Evolutionary conservation across 2,888 invertebrate species (phyloP).

Genomic region (Drosophila silvestris): DNA sequence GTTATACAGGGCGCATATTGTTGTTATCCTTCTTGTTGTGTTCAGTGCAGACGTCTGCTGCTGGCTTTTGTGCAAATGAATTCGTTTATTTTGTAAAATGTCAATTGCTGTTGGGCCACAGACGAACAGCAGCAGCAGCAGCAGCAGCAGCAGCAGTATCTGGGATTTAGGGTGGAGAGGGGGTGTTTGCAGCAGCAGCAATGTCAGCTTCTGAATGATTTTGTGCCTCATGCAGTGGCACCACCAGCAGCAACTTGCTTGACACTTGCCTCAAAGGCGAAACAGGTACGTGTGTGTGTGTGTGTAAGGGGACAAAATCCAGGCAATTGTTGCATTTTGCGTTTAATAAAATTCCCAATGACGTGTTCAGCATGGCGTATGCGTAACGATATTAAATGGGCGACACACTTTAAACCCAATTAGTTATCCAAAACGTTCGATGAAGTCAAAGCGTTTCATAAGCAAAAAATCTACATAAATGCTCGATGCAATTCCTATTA

Average conservation of each 20-base stretch:
- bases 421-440: slow-evolving; percentile 20
- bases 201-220: slow-evolving; percentile 47
- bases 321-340: slow-evolving; percentile 63
- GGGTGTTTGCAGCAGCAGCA: slow-evolving; percentile 26
- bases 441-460: background rate
- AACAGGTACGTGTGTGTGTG: slow-evolving; percentile 12
- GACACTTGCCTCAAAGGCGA: slow-evolving; percentile 64
- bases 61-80: slow-evolving; percentile 77
- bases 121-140: slow-evolving; percentile 19
- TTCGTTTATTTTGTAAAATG: slow-evolving; percentile 81
- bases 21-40: slow-evolving; percentile 26
- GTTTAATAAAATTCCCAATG: slow-evolving; percentile 70
- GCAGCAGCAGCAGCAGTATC: slow-evolving; percentile 4
- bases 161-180: background rate
- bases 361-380: slow-evolving; percentile 64
- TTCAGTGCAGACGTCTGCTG: slow-evolving; percentile 32
- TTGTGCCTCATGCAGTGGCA: slow-evolving; percentile 51
- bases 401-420: slow-evolving; percentile 27
- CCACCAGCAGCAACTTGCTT: slow-evolving; percentile 50
- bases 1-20: slow-evolving; percentile 26
- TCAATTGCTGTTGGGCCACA: slow-evolving; percentile 71
- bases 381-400: slow-evolving; percentile 43
- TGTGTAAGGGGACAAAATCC: background rate
- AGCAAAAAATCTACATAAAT: background rate
- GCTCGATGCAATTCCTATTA: background rate